Percentiles rank a stretch among this genome's conserved stretches.
Conservation (phyloP, 2,797 vertebrate genomes). For the Manis pentadactyla region DNA sequence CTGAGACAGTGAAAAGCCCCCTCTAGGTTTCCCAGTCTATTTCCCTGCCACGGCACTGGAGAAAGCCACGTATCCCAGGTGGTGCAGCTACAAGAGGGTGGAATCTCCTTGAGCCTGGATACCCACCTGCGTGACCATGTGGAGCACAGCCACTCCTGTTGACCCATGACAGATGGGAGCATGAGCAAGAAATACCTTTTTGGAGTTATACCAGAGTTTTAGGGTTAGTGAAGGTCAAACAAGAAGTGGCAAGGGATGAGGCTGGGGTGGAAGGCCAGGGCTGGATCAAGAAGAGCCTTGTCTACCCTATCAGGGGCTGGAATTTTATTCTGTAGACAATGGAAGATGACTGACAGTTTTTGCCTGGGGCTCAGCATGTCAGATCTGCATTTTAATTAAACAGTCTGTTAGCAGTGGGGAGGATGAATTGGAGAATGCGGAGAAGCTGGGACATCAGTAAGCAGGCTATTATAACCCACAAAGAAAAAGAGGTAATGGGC, state of each 20-base stretch:
- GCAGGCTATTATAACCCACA: constrained; percentile 48
- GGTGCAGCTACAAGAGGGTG: neutral
- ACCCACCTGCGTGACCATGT: neutral
- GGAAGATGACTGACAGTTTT: constrained; percentile 70
- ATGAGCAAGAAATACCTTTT: neutral
- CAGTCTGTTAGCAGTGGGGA: constrained; percentile 51
- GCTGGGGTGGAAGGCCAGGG: neutral
- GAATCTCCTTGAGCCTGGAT: neutral
- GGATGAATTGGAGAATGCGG: constrained; percentile 49
- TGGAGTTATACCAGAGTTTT: neutral
- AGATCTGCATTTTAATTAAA: constrained; percentile 80
- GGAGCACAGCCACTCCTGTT: neutral
- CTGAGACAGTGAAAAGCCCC: neutral
- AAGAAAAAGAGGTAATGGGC: constrained; percentile 39
- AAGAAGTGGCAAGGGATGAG: neutral
- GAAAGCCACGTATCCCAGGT: neutral
- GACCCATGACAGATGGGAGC: neutral
- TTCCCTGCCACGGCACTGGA: neutral
- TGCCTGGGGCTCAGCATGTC: constrained; percentile 58
- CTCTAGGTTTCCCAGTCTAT: neutral
- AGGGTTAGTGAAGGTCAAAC: constrained; percentile 32
- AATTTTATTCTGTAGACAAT: constrained; percentile 67
- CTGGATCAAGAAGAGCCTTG: constrained; percentile 2
- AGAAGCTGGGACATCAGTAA: constrained; percentile 50
- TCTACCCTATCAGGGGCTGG: neutral